phyloP scores from a whole-genome alignment of 2,113 vertebrate genomes.

The Plecturocebus donacophilus region DNA sequence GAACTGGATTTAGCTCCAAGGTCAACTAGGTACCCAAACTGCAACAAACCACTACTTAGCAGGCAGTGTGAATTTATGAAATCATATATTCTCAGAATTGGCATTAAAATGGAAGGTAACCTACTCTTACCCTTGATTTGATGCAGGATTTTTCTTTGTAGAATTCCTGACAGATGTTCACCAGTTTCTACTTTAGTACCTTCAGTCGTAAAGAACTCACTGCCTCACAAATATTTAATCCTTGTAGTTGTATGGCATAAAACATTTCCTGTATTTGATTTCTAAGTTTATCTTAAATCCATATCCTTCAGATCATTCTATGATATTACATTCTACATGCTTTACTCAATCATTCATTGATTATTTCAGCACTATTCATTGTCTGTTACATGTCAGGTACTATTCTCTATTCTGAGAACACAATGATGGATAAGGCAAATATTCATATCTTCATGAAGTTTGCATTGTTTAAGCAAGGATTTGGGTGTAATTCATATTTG shows the following conservation, averaged over 20 bases:
- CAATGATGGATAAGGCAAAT: neutral
- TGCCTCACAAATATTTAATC: neutral
- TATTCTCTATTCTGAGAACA: neutral
- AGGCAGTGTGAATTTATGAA: neutral
- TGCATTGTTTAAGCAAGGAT: slow-evolving; percentile 32
- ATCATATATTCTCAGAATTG: neutral
- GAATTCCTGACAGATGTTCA: neutral
- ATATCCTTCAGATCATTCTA: neutral
- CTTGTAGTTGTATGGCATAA: neutral
- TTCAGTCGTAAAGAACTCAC: neutral
- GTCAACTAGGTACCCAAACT: neutral
- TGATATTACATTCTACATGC: neutral
- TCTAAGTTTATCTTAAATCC: neutral
- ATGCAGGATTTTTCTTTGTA: neutral
- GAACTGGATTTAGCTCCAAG: neutral
- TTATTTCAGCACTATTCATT: slow-evolving; percentile 39
- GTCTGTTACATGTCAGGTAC: neutral
- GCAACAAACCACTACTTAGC: neutral
- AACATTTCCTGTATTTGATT: neutral
- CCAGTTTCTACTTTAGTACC: neutral
- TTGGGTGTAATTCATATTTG: neutral
- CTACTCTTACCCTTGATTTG: neutral
- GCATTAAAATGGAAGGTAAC: neutral
- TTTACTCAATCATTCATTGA: neutral
- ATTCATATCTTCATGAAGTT: neutral